Conservation (phyloP, 1,140 invertebrate species). For the Ridgeia piscesae region DNA sequence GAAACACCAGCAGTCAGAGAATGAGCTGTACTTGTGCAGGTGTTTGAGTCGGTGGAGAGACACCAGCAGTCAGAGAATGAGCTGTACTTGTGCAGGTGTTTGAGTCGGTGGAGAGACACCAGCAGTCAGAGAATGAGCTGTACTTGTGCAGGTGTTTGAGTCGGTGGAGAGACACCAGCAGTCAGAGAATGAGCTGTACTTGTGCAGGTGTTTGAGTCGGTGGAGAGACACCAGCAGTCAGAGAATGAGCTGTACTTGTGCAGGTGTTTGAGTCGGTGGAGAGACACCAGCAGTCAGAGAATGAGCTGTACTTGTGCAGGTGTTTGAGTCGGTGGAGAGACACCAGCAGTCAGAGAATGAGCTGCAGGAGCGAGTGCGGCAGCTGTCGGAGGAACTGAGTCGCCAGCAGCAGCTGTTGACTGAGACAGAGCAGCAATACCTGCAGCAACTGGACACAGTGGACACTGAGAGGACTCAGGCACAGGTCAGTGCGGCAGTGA, state of each 20-base stretch:
- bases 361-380: neutral
- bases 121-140: neutral
- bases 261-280: neutral
- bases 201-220: neutral
- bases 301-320: neutral
- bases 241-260: neutral
- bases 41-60: neutral
- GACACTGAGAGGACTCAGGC: neutral
- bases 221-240: neutral
- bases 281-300: slow-evolving; percentile 3
- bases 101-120: neutral
- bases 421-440: neutral
- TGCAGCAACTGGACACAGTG: neutral
- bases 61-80: neutral
- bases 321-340: neutral
- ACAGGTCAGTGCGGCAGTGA: neutral
- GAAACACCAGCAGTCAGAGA: too few species aligned
- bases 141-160: neutral
- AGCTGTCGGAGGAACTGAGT: neutral
- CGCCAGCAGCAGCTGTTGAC: neutral
- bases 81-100: neutral
- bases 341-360: slow-evolving; percentile 6
- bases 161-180: neutral
- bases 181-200: neutral
- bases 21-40: neutral